Base-by-base conservation (phyloP, 2,113 vertebrate genomes). In the Myiopsitta monachus region DNA sequence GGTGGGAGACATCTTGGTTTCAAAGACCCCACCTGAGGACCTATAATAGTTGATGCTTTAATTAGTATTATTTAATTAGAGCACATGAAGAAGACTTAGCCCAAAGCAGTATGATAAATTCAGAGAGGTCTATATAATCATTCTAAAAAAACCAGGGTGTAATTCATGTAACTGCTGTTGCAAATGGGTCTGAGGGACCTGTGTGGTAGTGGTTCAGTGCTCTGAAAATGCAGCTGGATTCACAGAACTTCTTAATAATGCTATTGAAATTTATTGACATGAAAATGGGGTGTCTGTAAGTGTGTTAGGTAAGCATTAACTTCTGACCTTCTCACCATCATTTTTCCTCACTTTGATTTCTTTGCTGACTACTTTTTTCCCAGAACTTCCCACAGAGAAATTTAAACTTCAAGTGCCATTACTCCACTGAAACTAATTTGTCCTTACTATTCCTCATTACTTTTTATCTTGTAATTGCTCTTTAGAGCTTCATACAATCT, bases 401-500 rank as follows among this genome's bases (percentile, higher is more conserved):
- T 89, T 94, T 78, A 95, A 96, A 88, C 57, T 96, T 96, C 41
- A 96, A 89, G 82, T 97, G 88, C 74, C 86, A 94, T 97, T 94
- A 95, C 52, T 93, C 96, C 52, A 61, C 80, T 69, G 90, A 97
- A 97, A 91, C 92, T 94, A 72, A 96, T 97, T 96, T 97, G 92
- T 96, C 95, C 87, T 91, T 95, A 98, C 97, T 97, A 96, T 92
- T 98, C 67, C 87, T 95, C 96, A 96, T 97, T 97, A 95, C 74
- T 78, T 96, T 97, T 97, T 95, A 95, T 90, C 92, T 89, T 90
- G 77, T 96, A 97, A 97, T 96, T 96, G 92, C 91, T 97, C 93
- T 96, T 94, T 70, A 90, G 91, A 94, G 92, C 69, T 95, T 97
- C 96, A 67, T 92, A 79, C 66, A 97, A 92, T 95, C 93, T 94